Evolutionary conservation across 2,113 vertebrate genomes (phyloP), one percentile per base, ranked within the genome.

Genomic region (Esox niger): DNA sequence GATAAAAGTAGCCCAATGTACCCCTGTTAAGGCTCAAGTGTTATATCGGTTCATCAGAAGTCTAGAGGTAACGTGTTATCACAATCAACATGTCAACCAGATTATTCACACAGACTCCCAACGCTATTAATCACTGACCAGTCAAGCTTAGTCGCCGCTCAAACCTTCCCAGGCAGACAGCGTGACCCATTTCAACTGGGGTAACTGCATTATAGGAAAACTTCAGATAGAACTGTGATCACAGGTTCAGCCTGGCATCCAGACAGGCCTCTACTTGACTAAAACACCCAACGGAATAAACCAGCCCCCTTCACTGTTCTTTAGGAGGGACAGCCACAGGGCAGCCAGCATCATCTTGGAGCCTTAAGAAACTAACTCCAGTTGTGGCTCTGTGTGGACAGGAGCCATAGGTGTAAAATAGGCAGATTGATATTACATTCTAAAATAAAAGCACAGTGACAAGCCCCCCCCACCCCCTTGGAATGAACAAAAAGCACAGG

Each of bases 41-140:
- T 78, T 78, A 82, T 80, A 80, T 76, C 79, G 79, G 84, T 77
- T 79, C 66, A 85, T 80, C 78, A 87, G 66, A 85, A 76, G 69
- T 82, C 75, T 85, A 43, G 88, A 91, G 89, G 88, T 88, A 90
- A 88, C 87, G 80, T 56, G 84, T 89, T 87, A 83, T 87, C 79
- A 87, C 84, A 87, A 89, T 87, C 85, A 87, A 90, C 88, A 83
- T 75, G 84, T 89, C 88, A 86, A 84, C 73, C 82, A 86, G 75
- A 79, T 83, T 84, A 83, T 78, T 66, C 69, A 68, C 23, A 84
- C 75, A 78, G 64, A 70, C 74, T 70, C 67, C 68, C 54, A 46
- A 38, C 65, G n/a, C n/a, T n/a, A n/a, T 62, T 66, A 17, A 73
- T 79, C 68, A 76, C 76, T 77, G 73, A 79, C 68, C 78, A 84